A percentile compares a stretch with the other conserved stretches of the same genome.
These are phyloP conservation scores for Periphyllus acericola DNA, from an alignment of 2,888 invertebrate species.

Conservation along the genomic window DNA sequence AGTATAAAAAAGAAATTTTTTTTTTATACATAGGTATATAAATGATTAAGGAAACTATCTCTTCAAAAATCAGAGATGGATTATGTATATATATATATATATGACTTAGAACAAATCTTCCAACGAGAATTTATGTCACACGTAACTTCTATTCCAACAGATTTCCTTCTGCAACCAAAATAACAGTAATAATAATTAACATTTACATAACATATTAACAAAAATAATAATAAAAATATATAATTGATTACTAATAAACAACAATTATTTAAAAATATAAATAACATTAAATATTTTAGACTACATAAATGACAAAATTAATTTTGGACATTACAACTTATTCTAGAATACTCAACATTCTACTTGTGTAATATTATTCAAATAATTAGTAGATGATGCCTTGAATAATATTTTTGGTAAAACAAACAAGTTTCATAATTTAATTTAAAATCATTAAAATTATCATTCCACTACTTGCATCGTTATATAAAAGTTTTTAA, in stretches of 20 bases:
- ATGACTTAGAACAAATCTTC: slow-evolving; percentile 27
- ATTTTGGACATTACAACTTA: too few relatives aligned
- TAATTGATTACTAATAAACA: too few relatives aligned
- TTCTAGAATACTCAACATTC: too few relatives aligned
- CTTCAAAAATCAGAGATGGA: slow-evolving; percentile 1
- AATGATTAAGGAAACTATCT: slow-evolving; percentile 7
- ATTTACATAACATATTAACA: too few relatives aligned
- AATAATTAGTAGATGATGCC: too few relatives aligned
- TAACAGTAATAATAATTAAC: neutral
- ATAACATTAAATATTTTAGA: too few relatives aligned
- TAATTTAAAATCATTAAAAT: slow-evolving; percentile 1
- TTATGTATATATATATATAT: neutral
- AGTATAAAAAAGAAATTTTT: slow-evolving; percentile 30
- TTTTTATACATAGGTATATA: slow-evolving; percentile 21
- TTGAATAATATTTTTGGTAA: too few relatives aligned
- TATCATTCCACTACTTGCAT: slow-evolving; percentile 25
- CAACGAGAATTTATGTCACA: neutral
- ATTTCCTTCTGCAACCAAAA: slow-evolving; percentile 24
- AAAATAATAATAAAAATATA: too few relatives aligned
- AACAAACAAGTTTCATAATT: neutral
- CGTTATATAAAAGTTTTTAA: neutral
- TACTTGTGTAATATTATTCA: too few relatives aligned
- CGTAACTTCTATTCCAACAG: neutral
- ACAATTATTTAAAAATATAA: too few relatives aligned
- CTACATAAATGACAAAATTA: too few relatives aligned